phyloP scores from a whole-genome alignment of 2,113 vertebrate genomes.

The Actinemys pallida region DNA sequence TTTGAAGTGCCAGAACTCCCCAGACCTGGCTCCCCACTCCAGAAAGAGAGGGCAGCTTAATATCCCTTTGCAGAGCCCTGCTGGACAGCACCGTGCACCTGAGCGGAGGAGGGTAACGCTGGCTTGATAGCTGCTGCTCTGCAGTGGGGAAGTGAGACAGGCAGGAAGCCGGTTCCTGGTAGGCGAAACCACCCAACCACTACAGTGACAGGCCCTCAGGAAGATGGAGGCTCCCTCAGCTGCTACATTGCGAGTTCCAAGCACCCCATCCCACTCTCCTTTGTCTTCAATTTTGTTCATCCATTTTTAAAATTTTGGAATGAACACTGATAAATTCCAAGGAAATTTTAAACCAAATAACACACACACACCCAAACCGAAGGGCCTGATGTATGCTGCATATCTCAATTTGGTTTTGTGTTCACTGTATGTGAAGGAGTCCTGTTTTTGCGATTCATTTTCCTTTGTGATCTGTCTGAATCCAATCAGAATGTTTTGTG shows the following conservation, averaged over 20 bases:
- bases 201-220: background rate
- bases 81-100: background rate
- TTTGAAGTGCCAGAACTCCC: background rate
- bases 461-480: background rate
- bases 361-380: background rate
- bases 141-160: background rate
- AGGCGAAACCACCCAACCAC: background rate
- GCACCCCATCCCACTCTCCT: background rate
- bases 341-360: background rate
- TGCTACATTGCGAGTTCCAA: background rate
- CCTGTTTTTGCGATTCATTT: background rate
- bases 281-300: background rate
- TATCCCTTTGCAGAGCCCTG: background rate
- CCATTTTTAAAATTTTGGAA: background rate
- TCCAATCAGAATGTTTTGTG: background rate
- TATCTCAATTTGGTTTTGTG: background rate
- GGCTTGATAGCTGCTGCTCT: background rate
- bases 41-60: too few relatives aligned
- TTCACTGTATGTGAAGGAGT: background rate
- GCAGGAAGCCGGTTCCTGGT: background rate
- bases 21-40: too few relatives aligned
- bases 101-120: background rate
- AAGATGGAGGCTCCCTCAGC: background rate
- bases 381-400: background rate
- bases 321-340: background rate